Conservation (phyloP, 2,113 vertebrate species). For the Athene noctua region DNA sequence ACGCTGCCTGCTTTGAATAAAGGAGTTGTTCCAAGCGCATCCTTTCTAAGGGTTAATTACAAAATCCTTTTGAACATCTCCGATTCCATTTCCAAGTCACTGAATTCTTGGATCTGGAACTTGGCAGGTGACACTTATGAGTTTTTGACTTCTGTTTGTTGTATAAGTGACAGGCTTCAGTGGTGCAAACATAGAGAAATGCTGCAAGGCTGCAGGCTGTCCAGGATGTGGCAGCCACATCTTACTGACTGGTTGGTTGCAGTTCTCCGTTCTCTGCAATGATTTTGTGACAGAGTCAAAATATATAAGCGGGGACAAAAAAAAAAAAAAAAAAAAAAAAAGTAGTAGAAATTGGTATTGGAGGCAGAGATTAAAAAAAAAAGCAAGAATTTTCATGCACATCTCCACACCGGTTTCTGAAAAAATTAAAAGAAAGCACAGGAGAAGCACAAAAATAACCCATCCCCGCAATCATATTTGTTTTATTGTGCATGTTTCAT, state of each 20-base stretch:
- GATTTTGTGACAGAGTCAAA: not conserved
- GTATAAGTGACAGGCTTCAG: not conserved
- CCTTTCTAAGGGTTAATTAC: not conserved
- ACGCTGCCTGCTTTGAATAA: not conserved
- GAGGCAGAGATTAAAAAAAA: not conserved
- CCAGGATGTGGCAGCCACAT: not conserved
- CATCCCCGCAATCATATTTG: not conserved
- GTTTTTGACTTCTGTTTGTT: not conserved
- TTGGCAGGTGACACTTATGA: not conserved
- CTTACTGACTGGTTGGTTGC: not conserved
- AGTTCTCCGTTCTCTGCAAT: not conserved
- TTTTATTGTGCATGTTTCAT: not conserved
- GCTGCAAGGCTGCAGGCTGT: not conserved
- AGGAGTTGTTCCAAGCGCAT: not conserved
- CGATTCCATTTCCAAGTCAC: not conserved
- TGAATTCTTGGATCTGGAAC: not conserved
- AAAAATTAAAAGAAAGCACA: not conserved
- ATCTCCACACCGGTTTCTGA: not conserved
- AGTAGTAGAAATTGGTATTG: not conserved
- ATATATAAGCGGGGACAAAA: not conserved
- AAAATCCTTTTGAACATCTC: not conserved
- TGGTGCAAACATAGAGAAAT: not conserved
- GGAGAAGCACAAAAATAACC: not conserved
- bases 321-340: not conserved
- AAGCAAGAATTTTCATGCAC: not conserved